Conservation (phyloP, 2,113 vertebrate species). For the Bambusicola thoracicus region DNA sequence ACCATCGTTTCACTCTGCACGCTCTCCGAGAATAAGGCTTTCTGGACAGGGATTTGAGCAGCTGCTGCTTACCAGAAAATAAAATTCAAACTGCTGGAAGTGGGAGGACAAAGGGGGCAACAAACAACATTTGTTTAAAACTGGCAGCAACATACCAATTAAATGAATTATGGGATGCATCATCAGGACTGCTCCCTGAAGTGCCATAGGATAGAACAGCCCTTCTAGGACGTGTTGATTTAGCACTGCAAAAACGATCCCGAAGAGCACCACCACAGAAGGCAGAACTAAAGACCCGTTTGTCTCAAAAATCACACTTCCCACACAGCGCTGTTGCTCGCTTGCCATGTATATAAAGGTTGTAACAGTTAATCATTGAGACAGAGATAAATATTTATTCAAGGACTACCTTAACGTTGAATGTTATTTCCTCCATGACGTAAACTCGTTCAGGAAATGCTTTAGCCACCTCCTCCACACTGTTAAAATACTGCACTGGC, state of each 20-base stretch:
- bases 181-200: conserved; percentile 29
- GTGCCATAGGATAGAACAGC: conserved; percentile 12
- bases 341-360: conserved; percentile 21
- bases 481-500: conserved; percentile 98
- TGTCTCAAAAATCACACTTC: conserved; percentile 54
- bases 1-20: neutral
- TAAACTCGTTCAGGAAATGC: conserved; percentile 98
- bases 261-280: neutral
- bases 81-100: conserved; percentile 30
- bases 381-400: conserved; percentile 77
- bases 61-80: conserved; percentile 64
- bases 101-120: conserved; percentile 31
- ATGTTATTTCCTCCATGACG: conserved; percentile 99
- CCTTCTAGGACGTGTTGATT: conserved; percentile 10
- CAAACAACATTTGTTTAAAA: conserved; percentile 68
- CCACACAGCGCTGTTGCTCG: neutral
- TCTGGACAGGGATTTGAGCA: conserved; percentile 62
- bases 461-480: conserved; percentile 99
- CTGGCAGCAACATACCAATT: conserved; percentile 56
- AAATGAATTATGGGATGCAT: conserved; percentile 48
- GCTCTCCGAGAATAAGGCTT: conserved; percentile 33
- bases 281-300: neutral
- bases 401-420: conserved; percentile 96
- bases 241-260: conserved; percentile 12
- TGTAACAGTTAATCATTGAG: conserved; percentile 61